Percentiles rank a stretch among this genome's conserved stretches.
Evolutionary conservation across 2,797 vertebrate genomes (phyloP).

Genomic region (Pachyuromys duprasi): DNA sequence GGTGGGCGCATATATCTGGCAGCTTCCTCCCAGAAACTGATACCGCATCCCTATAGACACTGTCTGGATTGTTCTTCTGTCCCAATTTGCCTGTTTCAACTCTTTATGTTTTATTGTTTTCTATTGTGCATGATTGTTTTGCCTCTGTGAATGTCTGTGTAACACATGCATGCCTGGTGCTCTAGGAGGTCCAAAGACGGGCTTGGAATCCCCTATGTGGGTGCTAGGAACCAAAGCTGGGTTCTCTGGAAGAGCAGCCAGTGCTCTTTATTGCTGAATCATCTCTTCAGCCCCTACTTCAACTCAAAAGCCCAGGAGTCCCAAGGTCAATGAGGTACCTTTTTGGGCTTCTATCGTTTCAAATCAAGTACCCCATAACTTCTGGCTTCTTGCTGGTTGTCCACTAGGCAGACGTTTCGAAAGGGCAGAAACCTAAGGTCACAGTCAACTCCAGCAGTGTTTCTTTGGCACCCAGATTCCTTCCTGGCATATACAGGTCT

Average conservation of each 20-base stretch:
- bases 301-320: background rate
- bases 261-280: background rate
- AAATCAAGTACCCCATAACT: background rate
- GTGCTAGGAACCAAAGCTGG: background rate
- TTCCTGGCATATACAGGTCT: background rate
- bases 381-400: background rate
- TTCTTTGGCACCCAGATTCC: background rate
- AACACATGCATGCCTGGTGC: background rate
- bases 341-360: background rate
- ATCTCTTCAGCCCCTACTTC: background rate
- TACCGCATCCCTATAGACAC: background rate
- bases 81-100: background rate
- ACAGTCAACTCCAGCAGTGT: background rate
- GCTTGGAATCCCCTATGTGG: background rate
- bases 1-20: background rate
- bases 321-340: background rate
- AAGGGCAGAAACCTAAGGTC: background rate
- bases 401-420: background rate
- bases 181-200: background rate
- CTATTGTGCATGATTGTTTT: background rate
- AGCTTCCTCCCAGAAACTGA: background rate
- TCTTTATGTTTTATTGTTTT: background rate
- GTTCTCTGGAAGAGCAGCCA: background rate
- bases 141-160: background rate
- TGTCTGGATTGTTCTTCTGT: background rate